Evolutionary conservation across 2,113 vertebrate species (phyloP).

Genomic region (Damaliscus lunatus): DNA sequence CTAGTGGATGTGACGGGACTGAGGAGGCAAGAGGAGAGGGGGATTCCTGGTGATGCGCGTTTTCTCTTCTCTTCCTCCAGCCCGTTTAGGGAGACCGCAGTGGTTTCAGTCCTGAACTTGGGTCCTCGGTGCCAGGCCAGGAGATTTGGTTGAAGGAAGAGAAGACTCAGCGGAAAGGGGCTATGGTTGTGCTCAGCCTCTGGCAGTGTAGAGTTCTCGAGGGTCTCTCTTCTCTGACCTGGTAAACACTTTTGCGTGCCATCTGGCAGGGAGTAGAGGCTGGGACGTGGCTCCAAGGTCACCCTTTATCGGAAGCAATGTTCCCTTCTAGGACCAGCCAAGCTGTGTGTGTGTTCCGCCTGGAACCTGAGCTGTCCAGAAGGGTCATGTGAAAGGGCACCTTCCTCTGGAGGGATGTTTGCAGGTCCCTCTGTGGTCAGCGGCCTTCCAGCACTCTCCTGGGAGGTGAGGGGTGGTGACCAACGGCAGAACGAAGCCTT

Average conservation of each 20-base stretch:
- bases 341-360: neutral
- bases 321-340: neutral
- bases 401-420: neutral
- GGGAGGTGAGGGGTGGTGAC: neutral
- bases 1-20: neutral
- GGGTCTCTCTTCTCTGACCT: constrained; percentile 21
- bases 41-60: neutral
- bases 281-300: neutral
- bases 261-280: neutral
- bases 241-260: neutral
- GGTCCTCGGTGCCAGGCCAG: neutral
- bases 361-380: neutral
- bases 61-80: neutral
- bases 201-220: neutral
- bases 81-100: neutral
- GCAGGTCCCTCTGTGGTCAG: neutral
- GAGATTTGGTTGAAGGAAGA: neutral
- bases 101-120: neutral
- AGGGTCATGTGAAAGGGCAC: neutral
- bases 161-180: neutral
- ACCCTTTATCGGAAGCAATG: neutral
- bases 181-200: neutral
- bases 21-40: neutral
- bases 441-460: neutral
- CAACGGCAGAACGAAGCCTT: neutral